phyloP scores from a whole-genome alignment of 2,797 vertebrate genomes.

The Platyrinchus mystaceus region DNA sequence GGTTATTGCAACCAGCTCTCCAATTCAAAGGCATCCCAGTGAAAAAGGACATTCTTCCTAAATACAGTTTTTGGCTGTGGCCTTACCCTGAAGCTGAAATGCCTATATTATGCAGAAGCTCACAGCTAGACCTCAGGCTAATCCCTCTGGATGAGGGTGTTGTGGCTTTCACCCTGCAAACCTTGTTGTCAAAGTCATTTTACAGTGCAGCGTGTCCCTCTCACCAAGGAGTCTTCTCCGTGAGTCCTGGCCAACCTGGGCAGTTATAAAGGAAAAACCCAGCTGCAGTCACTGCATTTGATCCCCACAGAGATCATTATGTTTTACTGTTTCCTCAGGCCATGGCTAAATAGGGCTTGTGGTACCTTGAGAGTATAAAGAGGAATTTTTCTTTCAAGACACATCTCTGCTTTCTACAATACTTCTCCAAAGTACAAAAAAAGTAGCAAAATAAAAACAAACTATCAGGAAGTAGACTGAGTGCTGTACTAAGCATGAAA shows the following conservation, averaged over 20 bases:
- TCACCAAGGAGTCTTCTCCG: background rate
- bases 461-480: background rate
- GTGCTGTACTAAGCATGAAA: background rate
- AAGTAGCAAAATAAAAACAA: slow-evolving; percentile 17
- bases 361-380: background rate
- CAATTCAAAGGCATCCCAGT: background rate
- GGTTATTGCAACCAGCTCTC: background rate
- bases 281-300: background rate
- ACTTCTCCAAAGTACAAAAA: slow-evolving; percentile 3
- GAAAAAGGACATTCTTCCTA: background rate
- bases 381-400: background rate
- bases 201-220: background rate
- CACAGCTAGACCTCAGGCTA: background rate
- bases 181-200: slow-evolving; percentile 16
- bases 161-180: slow-evolving; percentile 1
- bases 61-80: background rate
- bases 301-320: background rate
- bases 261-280: background rate
- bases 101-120: background rate
- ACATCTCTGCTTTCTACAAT: background rate
- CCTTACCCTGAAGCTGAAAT: background rate
- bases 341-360: background rate
- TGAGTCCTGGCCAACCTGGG: background rate
- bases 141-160: background rate
- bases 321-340: background rate